phyloP scores from a whole-genome alignment of 2,888 invertebrate species.

The Lamellibrachia satsuma region DNA sequence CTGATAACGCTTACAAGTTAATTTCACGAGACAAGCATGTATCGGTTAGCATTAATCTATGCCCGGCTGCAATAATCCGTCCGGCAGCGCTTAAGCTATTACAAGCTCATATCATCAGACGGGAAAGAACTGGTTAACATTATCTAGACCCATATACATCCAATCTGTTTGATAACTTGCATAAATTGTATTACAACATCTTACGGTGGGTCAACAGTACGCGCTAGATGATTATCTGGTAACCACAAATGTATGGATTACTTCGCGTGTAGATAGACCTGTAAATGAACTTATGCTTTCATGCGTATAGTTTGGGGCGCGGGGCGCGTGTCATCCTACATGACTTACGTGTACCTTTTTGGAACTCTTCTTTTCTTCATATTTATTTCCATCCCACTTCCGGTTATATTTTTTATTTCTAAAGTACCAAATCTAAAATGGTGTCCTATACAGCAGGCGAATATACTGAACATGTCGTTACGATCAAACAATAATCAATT shows the following conservation, averaged over 20 bases:
- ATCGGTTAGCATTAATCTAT: neutral
- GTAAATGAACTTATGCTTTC: neutral
- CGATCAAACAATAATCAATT: neutral
- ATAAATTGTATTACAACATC: neutral
- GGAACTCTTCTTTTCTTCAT: neutral
- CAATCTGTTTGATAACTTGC: neutral
- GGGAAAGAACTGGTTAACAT: neutral
- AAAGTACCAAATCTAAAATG: neutral
- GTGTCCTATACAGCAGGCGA: neutral
- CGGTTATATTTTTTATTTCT: neutral
- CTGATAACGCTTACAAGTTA: neutral
- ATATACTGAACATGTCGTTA: neutral
- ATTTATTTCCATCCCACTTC: no score
- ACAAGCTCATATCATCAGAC: neutral
- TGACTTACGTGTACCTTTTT: neutral
- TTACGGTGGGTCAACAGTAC: neutral
- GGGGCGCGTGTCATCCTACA: neutral
- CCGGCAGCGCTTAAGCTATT: neutral
- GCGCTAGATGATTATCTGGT: no score
- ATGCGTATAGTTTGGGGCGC: neutral
- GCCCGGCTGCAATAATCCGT: neutral
- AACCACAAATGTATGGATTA: neutral
- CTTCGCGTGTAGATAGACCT: neutral
- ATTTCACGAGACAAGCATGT: neutral
- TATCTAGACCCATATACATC: neutral